Evolutionary conservation across 2,888 invertebrate genomes (phyloP), one percentile per base, ranked within the genome.

Genomic region (Melanchra persicariae): DNA sequence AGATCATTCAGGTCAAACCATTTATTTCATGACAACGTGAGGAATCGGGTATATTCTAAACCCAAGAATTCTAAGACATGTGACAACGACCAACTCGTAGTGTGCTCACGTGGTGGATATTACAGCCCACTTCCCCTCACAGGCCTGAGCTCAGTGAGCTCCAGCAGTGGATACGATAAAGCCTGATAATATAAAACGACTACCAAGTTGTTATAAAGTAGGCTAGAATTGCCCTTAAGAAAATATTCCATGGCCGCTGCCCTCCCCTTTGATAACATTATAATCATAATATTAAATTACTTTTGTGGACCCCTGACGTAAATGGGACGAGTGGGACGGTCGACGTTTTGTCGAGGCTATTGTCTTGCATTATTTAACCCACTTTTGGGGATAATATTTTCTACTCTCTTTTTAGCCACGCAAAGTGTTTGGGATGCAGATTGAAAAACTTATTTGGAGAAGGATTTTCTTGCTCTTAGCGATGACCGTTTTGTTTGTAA

Each of bases 231-330:
- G n/a, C 24, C 24, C 34, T 19, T 49, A 47, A 34, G 58, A 68
- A 47, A 49, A n/a, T 22, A 45, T 45, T 37, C 15, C 26, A 10
- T 43, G 17, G 2, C 37, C 26, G 43, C 65, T 54, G 12, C 8
- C 40, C 43, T 49, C 67, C 58, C 59, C 43, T 77, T 59, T 60
- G 59, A 60, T 69, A 69, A 45, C 19, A 45, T 45, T 57, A 77
- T 76, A 76, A 73, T 60, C 73, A 59, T 74, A 68, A 77, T 69
- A 77, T 74, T 60, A 69, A 77, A 77, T 77, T 55, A 77, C 74
- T 59, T 77, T 60, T 55, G 70, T 49, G 49, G 24, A 69, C 47
- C 59, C 30, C 47, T 70, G 59, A 60, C 59, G 70, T 43, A 54
- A n/a, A 22, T 26, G 47, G 74, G 70, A 6, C 47, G 52, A 40